phyloP scores from a whole-genome alignment of 2,797 vertebrate genomes.

The Moxostoma hubbsi region DNA sequence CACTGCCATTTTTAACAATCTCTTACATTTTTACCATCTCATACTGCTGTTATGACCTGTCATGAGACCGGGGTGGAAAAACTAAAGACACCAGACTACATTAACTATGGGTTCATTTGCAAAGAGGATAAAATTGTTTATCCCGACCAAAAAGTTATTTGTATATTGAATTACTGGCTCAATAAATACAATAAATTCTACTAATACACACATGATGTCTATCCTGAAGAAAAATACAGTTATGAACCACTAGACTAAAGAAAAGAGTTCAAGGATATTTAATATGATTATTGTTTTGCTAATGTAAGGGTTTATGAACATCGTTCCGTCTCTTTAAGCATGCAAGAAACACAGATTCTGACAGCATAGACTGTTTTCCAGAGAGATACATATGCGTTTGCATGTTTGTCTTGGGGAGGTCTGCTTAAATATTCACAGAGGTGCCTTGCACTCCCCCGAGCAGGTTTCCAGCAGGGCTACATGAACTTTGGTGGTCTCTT shows the following conservation, averaged over 20 bases:
- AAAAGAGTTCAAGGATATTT: constrained; percentile 2
- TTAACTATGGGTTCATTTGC: no score
- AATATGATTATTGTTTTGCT: neutral
- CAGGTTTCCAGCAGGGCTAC: constrained; percentile 30
- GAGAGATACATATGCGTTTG: constrained; percentile 6
- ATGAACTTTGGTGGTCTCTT: constrained; percentile 52
- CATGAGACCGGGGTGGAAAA: no score
- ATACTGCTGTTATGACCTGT: no score
- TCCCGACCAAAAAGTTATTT: no score
- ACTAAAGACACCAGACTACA: no score
- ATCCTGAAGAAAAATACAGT: no score
- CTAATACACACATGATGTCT: no score
- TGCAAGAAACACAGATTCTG: neutral
- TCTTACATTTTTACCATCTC: no score
- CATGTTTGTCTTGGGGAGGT: constrained; percentile 32
- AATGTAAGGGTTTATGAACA: neutral
- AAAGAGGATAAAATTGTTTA: no score
- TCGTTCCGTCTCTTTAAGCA: neutral
- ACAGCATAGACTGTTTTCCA: constrained; percentile 39
- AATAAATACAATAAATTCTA: no score
- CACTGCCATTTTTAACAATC: no score
- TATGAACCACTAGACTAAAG: neutral
- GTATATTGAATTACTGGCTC: no score
- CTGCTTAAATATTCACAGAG: constrained; percentile 47
- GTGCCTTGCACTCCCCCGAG: constrained; percentile 20